Evolutionary conservation across 2,888 invertebrate genomes (phyloP).

Genomic region (Hecatera dysodea): DNA sequence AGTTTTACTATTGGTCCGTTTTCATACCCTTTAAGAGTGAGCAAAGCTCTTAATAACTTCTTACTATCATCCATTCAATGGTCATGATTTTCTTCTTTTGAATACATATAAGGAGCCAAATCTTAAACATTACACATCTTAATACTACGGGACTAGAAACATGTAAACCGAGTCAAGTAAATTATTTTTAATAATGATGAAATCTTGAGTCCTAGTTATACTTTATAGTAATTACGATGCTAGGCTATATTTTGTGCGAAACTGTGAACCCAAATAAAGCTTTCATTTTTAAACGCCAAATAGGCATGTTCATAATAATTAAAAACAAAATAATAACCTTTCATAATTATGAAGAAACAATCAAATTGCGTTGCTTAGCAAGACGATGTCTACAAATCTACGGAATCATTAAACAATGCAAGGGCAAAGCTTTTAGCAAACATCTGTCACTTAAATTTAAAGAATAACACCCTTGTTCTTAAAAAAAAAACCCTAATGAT

Average conservation of each 20-base stretch:
- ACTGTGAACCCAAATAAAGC: neutral
- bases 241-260: conserved; percentile 2
- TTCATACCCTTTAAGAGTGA: neutral
- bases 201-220: neutral
- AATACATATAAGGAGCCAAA: conserved; percentile 6
- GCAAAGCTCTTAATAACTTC: conserved; percentile 4
- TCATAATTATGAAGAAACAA: neutral
- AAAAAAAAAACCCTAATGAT: no score
- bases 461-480: no score
- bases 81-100: conserved; percentile 3
- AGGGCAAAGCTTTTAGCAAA: neutral
- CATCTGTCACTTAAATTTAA: neutral
- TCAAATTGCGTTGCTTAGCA: conserved; percentile 11
- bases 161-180: conserved; percentile 17
- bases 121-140: neutral
- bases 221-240: neutral
- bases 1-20: conserved; percentile 2
- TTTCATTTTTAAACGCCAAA: conserved; percentile 3
- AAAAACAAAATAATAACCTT: neutral
- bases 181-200: neutral
- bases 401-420: conserved; percentile 5
- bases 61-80: conserved; percentile 1
- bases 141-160: conserved; percentile 50
- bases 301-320: neutral
- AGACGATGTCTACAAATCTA: neutral